Percentiles rank a stretch among this genome's conserved stretches.
Conservation (phyloP, 2,113 vertebrate species). For the Channa maculata region DNA sequence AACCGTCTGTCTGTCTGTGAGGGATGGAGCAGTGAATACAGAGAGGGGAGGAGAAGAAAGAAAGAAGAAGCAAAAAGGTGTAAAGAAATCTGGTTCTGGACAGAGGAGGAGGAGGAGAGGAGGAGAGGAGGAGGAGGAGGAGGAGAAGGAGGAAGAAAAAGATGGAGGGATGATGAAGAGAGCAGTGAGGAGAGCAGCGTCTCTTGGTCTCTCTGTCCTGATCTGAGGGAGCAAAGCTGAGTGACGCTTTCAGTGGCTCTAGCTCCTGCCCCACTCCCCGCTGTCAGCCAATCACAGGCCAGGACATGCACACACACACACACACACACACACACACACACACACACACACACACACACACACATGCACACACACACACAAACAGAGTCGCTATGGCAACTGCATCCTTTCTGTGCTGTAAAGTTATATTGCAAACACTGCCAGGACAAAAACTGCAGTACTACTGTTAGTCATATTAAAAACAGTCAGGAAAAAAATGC, state of each 20-base stretch:
- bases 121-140: slow-evolving; percentile 37
- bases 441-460: slow-evolving; percentile 21
- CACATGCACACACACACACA: slow-evolving; percentile 45
- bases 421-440: slow-evolving; percentile 46
- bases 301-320: slow-evolving; percentile 13
- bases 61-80: slow-evolving; percentile 2
- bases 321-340: slow-evolving; percentile 33
- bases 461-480: neutral
- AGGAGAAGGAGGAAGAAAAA: slow-evolving; percentile 31
- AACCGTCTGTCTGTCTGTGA: slow-evolving; percentile 26
- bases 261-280: slow-evolving; percentile 54
- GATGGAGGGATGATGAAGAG: slow-evolving; percentile 61
- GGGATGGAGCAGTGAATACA: slow-evolving; percentile 14
- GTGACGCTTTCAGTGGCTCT: slow-evolving; percentile 44
- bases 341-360: slow-evolving; percentile 39
- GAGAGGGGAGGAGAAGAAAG: slow-evolving; percentile 6
- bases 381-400: slow-evolving; percentile 68
- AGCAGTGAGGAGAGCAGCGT: slow-evolving; percentile 52
- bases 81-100: neutral
- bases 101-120: slow-evolving; percentile 35
- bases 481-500: too few relatives aligned
- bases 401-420: slow-evolving; percentile 60
- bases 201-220: slow-evolving; percentile 49
- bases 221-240: slow-evolving; percentile 39
- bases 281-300: slow-evolving; percentile 62